These are phyloP conservation scores for Adelphocoris suturalis DNA, from an alignment of 2,888 invertebrate species.

Conservation along the genomic window DNA sequence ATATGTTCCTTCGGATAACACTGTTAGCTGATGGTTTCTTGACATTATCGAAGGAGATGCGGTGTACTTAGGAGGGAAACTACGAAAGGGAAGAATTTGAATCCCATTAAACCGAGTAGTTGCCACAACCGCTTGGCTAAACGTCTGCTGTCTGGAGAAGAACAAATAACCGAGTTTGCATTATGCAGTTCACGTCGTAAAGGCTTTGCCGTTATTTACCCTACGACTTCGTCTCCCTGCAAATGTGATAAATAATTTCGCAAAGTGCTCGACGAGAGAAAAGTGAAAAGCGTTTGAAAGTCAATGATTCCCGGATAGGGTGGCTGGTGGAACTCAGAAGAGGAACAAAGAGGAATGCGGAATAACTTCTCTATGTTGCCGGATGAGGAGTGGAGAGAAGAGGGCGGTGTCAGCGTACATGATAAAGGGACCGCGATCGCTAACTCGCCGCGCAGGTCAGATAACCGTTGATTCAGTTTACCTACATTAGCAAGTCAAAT, in stretches of 20 bases:
- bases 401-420: conserved; percentile 17
- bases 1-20: too few species aligned
- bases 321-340: background rate
- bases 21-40: too few species aligned
- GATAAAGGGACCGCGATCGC: conserved; percentile 43
- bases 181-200: background rate
- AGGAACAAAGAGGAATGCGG: conserved; percentile 10
- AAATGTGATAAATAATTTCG: conserved; percentile 25
- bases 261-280: background rate
- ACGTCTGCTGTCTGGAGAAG: background rate
- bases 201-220: conserved; percentile 1
- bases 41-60: too few species aligned
- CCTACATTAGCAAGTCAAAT: conserved; percentile 61
- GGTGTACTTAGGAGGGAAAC: background rate
- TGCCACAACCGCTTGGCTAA: background rate
- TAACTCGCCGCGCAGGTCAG: conserved; percentile 56
- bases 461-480: conserved; percentile 62
- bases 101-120: background rate
- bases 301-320: background rate
- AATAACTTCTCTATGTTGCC: background rate
- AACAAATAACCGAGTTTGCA: background rate
- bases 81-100: background rate
- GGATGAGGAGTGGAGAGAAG: background rate
- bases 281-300: conserved; percentile 34
- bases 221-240: background rate